phyloP scores from a whole-genome alignment of 2,797 vertebrate genomes.

The Poecilia gillii region DNA sequence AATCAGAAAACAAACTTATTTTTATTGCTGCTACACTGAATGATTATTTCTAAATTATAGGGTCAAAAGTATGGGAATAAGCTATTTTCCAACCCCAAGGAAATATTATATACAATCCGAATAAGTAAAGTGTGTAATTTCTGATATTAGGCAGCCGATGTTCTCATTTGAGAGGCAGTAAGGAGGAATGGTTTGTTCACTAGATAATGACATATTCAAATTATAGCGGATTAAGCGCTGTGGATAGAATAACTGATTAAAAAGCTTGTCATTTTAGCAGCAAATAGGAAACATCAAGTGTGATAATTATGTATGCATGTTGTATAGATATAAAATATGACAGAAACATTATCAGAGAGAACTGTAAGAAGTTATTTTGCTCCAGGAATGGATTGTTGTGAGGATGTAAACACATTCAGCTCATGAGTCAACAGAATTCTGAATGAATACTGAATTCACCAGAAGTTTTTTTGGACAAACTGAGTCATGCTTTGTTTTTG shows the following conservation, averaged over 20 bases:
- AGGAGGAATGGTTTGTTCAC: constrained; percentile 6
- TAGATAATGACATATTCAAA: constrained; percentile 18
- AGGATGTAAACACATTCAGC: not conserved
- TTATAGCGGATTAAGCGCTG: constrained; percentile 6
- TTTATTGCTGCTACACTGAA: constrained; percentile 10
- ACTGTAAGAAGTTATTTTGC: not conserved
- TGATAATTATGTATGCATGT: constrained; percentile 2
- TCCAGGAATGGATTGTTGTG: not conserved
- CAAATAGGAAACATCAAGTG: constrained; percentile 6
- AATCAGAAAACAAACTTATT: constrained; percentile 9
- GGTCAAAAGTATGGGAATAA: constrained; percentile 11
- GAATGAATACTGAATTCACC: not conserved
- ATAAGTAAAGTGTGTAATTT: constrained; percentile 21
- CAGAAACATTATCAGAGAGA: constrained; percentile 7
- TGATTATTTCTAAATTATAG: constrained; percentile 20
- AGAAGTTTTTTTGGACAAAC: not conserved
- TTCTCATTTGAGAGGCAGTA: constrained; percentile 18
- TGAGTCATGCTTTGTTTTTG: not conserved
- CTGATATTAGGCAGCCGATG: constrained; percentile 10
- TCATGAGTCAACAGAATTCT: not conserved
- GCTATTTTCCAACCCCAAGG: constrained; percentile 24
- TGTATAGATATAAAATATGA: constrained; percentile 2
- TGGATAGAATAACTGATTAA: constrained; percentile 29
- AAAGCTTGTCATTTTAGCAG: constrained; percentile 27
- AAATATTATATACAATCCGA: constrained; percentile 20